Conservation (phyloP, 1,140 invertebrate species). For the Drosophila sturtevanti region DNA sequence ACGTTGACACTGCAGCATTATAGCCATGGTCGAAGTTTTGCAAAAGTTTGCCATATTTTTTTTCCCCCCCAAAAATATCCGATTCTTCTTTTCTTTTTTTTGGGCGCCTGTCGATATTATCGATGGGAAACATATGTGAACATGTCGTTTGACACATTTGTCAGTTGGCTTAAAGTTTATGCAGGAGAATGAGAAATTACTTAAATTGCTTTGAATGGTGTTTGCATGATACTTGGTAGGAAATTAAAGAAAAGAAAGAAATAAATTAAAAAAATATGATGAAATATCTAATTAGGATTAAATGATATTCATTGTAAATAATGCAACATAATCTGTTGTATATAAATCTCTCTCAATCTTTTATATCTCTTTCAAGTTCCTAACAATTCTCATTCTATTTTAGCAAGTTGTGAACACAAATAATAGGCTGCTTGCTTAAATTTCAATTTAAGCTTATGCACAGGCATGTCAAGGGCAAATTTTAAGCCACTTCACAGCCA, state of each 20-base stretch:
- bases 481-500: slow-evolving; percentile 69
- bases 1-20: slow-evolving; percentile 59
- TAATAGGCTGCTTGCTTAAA: slow-evolving; percentile 23
- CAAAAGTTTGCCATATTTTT: slow-evolving; percentile 53
- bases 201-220: not conserved
- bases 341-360: not conserved
- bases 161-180: slow-evolving; percentile 71
- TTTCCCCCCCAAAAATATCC: not conserved
- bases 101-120: slow-evolving; percentile 64
- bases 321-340: too few species aligned
- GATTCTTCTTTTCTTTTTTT: slow-evolving; percentile 10
- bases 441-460: slow-evolving; percentile 43
- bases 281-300: not conserved
- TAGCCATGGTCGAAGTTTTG: slow-evolving; percentile 39
- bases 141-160: slow-evolving; percentile 79
- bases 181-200: slow-evolving; percentile 1
- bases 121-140: slow-evolving; percentile 77
- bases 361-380: not conserved
- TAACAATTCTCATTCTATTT: not conserved
- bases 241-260: not conserved
- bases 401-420: not conserved
- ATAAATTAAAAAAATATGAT: not conserved
- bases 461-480: slow-evolving; percentile 44
- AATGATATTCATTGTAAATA: too few species aligned
- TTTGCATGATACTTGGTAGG: not conserved